These are phyloP conservation scores for Himalopsyche tibetana DNA, from an alignment of 2,888 invertebrate species.

Conservation along the genomic window DNA sequence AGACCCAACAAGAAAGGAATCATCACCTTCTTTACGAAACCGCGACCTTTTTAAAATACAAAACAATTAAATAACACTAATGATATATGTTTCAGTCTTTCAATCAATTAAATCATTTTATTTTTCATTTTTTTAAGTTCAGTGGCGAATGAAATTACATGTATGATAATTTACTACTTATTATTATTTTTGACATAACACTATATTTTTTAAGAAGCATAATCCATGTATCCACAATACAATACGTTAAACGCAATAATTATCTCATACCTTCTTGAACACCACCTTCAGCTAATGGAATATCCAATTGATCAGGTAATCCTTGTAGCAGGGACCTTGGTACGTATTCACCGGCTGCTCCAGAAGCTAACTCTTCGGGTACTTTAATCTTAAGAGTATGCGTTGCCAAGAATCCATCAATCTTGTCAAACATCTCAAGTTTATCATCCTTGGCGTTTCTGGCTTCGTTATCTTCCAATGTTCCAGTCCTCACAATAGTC, in stretches of 20 bases:
- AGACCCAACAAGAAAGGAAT: constrained; percentile 90
- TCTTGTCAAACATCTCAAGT: constrained; percentile 81
- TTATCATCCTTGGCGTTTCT: constrained; percentile 77
- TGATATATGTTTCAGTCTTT: background rate
- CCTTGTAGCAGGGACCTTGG: constrained; percentile 81
- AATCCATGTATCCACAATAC: background rate
- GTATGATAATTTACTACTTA: background rate
- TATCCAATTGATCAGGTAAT: constrained; percentile 81
- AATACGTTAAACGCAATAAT: background rate
- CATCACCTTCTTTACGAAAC: constrained; percentile 89
- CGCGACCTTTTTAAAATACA: constrained; percentile 80
- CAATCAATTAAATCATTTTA: background rate
- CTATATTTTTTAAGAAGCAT: no score
- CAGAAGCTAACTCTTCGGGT: constrained; percentile 80
- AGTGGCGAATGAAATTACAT: background rate
- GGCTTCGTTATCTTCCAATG: constrained; percentile 71
- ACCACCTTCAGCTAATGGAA: constrained; percentile 81
- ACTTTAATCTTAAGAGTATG: constrained; percentile 86
- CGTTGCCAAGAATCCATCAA: constrained; percentile 85
- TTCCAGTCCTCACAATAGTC: constrained; percentile 81
- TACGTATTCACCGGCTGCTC: constrained; percentile 78
- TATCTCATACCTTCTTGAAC: constrained; percentile 61
- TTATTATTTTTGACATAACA: no score
- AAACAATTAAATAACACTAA: constrained; percentile 53
- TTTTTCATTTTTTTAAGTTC: background rate